Base-by-base conservation (phyloP, 1,140 invertebrate genomes). In the Drosophila persimilis region DNA sequence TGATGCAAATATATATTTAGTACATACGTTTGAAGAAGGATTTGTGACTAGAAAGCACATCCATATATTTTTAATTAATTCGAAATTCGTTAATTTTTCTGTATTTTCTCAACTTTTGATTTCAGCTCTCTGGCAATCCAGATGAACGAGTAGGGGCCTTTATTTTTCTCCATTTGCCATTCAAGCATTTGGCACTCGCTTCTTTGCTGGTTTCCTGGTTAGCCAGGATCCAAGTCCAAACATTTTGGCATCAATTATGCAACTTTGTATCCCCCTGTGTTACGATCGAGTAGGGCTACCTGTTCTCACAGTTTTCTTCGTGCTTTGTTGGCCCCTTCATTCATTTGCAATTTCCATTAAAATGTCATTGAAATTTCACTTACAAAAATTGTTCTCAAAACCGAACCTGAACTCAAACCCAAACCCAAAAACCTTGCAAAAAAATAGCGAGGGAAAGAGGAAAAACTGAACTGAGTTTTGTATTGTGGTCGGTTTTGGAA, bases 351-450 rank as follows among this genome's bases (percentile, higher is more conserved):
- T 77, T 77, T 75, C 83, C 78, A 86, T 86, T 86, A 86, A 86
- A 86, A 86, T 86, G 78, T 88, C 83, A 86, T 81, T 80, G 83
- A 86, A 70, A 79, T 88, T 86, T 88, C 83, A 88, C 83, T 88
- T 86, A 83, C 77, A 79, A 81, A 65, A 65, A 56, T 73, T 63
- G 79, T 74, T 59, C 64, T 70, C 62, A 51, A 63, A 55, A 55
- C 77, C 64, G 51, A 66, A 66, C 13, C 45, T 8, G 29, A 26
- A 26, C 24, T 26, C 24, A 11, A 39, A 39, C 35, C 35, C 35
- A 13, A 39, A 13, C 35, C 11, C 35, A 39, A 39, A 39, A 13
- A 11, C 9, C 9, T 11, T 11, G 35, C 9, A 4, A 39, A 39
- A 39, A 9, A 2, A 31, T 46, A 48, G 63, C 48, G 48, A 67